Evolutionary conservation across 2,113 vertebrate species (phyloP).

Genomic region (Scomber japonicus): DNA sequence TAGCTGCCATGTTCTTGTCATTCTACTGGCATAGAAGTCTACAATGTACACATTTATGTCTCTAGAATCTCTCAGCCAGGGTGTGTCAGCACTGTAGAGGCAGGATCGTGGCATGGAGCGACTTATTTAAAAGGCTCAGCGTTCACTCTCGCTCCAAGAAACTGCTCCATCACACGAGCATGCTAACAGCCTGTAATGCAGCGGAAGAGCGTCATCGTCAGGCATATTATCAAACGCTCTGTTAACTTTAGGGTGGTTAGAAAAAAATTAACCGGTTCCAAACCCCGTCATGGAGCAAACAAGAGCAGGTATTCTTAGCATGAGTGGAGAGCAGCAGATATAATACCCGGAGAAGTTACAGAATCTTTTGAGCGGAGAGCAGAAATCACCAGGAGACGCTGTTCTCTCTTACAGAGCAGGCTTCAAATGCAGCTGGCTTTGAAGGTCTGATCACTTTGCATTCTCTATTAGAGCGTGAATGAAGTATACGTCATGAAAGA

Average conservation of each 20-base stretch:
- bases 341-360: constrained; percentile 18
- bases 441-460: constrained; percentile 32
- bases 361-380: constrained; percentile 16
- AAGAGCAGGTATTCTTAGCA: constrained; percentile 22
- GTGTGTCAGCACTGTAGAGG: constrained; percentile 10
- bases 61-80: constrained; percentile 33
- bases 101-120: background rate
- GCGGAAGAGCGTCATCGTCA: constrained; percentile 15
- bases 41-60: constrained; percentile 50
- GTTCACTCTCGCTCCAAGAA: constrained; percentile 12
- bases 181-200: background rate
- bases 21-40: constrained; percentile 58
- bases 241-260: constrained; percentile 14
- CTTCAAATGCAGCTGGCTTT: constrained; percentile 52
- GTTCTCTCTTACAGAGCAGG: constrained; percentile 11
- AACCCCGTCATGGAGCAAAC: constrained; percentile 10
- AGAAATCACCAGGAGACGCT: constrained; percentile 20
- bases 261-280: constrained; percentile 9
- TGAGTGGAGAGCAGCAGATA: constrained; percentile 7
- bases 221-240: constrained; percentile 30
- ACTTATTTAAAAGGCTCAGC: constrained; percentile 15
- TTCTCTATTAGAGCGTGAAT: constrained; percentile 30
- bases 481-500: constrained; percentile 23
- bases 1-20: constrained; percentile 68
- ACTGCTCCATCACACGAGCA: constrained; percentile 14